Percentiles rank a stretch among this genome's conserved stretches.
Evolutionary conservation across 2,113 vertebrate species (phyloP).

Genomic region (Onychostruthus taczanowskii): DNA sequence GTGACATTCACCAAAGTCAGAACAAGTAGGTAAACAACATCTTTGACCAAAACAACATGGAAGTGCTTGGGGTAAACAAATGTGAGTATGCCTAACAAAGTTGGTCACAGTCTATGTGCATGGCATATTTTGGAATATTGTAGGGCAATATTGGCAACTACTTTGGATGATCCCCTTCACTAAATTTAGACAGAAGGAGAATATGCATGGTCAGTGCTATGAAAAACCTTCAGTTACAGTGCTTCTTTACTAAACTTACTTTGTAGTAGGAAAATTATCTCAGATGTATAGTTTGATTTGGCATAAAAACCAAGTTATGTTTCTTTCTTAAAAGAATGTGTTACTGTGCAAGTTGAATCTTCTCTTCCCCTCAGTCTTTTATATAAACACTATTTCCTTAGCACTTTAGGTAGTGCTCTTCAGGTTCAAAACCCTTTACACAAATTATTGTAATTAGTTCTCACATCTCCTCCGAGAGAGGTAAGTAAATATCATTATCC

Average conservation of each 20-base stretch:
- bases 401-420: constrained; percentile 4
- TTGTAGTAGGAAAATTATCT: neutral
- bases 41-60: neutral
- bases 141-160: neutral
- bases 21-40: neutral
- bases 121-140: neutral
- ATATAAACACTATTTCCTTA: neutral
- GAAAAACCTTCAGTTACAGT: neutral
- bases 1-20: neutral
- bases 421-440: constrained; percentile 39
- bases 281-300: neutral
- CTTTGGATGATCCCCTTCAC: neutral
- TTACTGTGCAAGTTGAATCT: neutral
- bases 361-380: constrained; percentile 1
- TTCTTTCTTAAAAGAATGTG: neutral
- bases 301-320: neutral
- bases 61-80: neutral
- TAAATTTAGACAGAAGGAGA: neutral
- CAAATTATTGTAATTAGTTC: constrained; percentile 59
- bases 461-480: constrained; percentile 12
- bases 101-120: neutral
- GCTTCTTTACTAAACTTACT: neutral
- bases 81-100: neutral
- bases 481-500: constrained; percentile 58
- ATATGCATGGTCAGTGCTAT: fast-evolving